Evolutionary conservation across 2,888 invertebrate species (phyloP), one percentile per base, ranked within the genome.

Genomic region (Parnassius apollo): DNA sequence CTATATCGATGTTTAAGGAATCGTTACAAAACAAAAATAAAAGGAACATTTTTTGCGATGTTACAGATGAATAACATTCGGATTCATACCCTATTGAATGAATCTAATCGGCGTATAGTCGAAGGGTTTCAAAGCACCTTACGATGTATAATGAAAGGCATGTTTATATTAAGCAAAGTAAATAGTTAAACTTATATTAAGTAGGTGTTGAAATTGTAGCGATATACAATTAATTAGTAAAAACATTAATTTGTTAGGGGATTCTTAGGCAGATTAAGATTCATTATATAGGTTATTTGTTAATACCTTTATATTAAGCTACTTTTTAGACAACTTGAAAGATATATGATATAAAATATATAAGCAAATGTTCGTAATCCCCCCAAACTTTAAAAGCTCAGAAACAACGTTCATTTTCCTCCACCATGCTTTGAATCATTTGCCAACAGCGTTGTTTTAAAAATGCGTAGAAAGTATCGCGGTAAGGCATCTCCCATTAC

Each of bases 61-160:
- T 2, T n/a, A 25, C 49, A 25, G 42, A 52, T 53, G 45, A 42
- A 42, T 57, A 62, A 57, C 57, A 35, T 35, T 35, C 35, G 4
- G 35, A 35, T 35, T 35, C 35, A 35, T 7, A 35, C 35, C 45
- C 52, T 62, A 57, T 62, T 61, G 56, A 61, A 56, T 51, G 57
- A 51, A 57, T 51, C 46, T 57, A 61, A 61, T 57, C 51, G 57
- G 48, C 57, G 44, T 57, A n/a, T 42, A 57, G 48, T 59, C 57
- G 55, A 56, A 55, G 49, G 61, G 49, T 52, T 57, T 46, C 46
- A 59, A 59, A 59, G 52, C 42, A 13, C 35, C 42, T 42, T 48
- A 51, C 50, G 22, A 56, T 56, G 13, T 18, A 45, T 56, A 61
- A 51, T 45, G 50, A 51, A 49, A 45, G 25, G 35, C 48, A 56